Evolutionary conservation across 2,113 vertebrate genomes (phyloP).

Genomic region (Himantopus leucocephalus): DNA sequence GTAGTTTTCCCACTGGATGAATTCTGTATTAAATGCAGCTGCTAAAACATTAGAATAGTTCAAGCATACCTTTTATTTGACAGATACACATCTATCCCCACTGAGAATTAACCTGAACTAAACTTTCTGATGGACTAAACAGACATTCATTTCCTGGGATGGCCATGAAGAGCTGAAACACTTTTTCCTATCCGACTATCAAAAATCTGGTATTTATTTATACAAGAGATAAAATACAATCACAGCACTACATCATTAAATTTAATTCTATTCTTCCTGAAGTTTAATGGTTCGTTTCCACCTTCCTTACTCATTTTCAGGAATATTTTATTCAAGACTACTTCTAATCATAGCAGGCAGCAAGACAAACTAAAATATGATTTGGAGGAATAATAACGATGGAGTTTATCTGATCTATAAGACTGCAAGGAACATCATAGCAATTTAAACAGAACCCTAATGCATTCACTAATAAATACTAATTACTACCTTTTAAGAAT

Average conservation of each 20-base stretch:
- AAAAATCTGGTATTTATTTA: conserved; percentile 49
- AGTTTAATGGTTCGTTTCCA: neutral
- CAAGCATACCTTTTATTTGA: conserved; percentile 70
- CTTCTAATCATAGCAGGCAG: neutral
- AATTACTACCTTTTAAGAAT: neutral
- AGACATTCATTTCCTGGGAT: conserved; percentile 73
- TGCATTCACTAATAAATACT: neutral
- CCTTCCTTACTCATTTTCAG: neutral
- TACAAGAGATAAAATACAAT: neutral
- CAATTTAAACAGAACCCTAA: neutral
- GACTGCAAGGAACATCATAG: neutral
- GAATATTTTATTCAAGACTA: neutral
- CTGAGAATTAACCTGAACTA: conserved; percentile 70
- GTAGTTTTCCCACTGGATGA: conserved; percentile 71
- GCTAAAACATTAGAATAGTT: conserved; percentile 69
- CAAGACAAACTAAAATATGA: neutral
- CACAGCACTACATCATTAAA: neutral
- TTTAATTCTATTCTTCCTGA: neutral
- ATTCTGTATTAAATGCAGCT: conserved; percentile 70
- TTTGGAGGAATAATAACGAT: neutral
- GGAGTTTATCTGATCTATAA: neutral
- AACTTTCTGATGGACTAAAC: conserved; percentile 76
- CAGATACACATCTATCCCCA: conserved; percentile 72
- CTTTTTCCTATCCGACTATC: neutral
- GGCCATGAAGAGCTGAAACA: conserved; percentile 18